Base-by-base conservation (phyloP, 1,140 invertebrate genomes). In the Zaprionus lachaisei region DNA sequence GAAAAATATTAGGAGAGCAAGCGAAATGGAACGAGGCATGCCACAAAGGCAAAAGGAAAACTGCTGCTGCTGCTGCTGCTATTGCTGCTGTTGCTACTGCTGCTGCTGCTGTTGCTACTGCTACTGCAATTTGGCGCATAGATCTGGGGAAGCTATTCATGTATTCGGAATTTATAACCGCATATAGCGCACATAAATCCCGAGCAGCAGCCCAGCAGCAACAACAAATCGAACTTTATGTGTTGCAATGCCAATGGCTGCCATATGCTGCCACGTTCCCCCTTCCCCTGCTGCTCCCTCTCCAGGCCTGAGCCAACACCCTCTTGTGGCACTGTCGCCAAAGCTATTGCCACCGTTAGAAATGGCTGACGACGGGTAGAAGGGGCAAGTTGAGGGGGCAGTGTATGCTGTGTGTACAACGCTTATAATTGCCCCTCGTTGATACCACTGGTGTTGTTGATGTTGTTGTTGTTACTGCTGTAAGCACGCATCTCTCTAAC, bases 121-220 rank as follows among this genome's bases (percentile, higher is more conserved):
- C 57, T 82, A 67, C 68, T 83, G 73, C 83, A 84, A 82, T 91
- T 91, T 91, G 89, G 81, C 84, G 89, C 89, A 91, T 89, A 91
- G 89, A 89, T 83, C 79, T 90, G 85, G 56, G 62, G 71, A 74
- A 81, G 85, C 80, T 70, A 83, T 89, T 80, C 89, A 91, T 91
- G 84, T 91, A 91, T 91, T 81, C 78, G 77, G 78, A 86, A 91
- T 91, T 91, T 91, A 91, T 91, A 91, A 92, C 89, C 89, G 89
- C 84, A 91, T 85, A 89, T 81, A 83, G 84, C 79, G 81, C 81
- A 91, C 85, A 90, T 90, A 90, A 90, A 90, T 90, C 85, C 65
- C 64, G 51, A 54, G 62, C 77, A 82, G 67, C 64, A 67, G 49
- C 69, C 77, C 66, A 81, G 49, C 76, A 71, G 66, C 57, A 68